Base-by-base conservation (phyloP, 2,797 vertebrate genomes). In the Paramormyrops hopkinsi region DNA sequence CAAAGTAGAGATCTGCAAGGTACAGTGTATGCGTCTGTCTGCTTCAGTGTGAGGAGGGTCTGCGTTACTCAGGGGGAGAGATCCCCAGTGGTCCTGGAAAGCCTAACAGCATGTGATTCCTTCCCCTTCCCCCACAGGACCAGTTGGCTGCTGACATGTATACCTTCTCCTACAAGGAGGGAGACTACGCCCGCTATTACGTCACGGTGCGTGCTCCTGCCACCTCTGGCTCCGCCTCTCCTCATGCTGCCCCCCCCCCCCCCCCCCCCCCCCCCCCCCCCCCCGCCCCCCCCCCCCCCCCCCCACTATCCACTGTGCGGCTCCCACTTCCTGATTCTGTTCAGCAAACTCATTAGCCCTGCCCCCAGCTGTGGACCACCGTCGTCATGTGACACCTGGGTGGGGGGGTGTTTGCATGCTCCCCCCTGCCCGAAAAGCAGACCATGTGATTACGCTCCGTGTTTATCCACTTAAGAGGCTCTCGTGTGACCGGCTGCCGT, bases 1-100 rank as follows among this genome's bases (percentile, higher is more conserved):
- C 92, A 99, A 99, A 97, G 98, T 99, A 83, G 99, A 99, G 91
- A 97, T 97, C 88, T 99, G 99, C 96, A 99, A 99, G 97, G 99
- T 99, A 93, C 83, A 84, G 76, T 25, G 19, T 17, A 7, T 76
- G 73, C 22, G 3, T 14, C 14, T 5, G 25, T 65, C 22, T 25
- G 22, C 59, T 62, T 62, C n/a, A 25, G n/a, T 0, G 11, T 65
- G 22, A 25, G 19, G 54, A 19, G 54, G 4, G 54, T 69, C 65
- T 33, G 25, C 29, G 25, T 33, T 33, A 33, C 25, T 14, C 65
- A 69, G 0, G 25, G 65, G 12, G 65, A 14, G 65, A 33, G 22
- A 62, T 8, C 19, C 59, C 59, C 22, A 65, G 59, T 1, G 22
- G 29, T 76, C 11, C 73, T 17, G 4, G 12, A 6, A 76, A 11